phyloP scores from a whole-genome alignment of 2,797 vertebrate genomes.

The Rachycentron canadum region DNA sequence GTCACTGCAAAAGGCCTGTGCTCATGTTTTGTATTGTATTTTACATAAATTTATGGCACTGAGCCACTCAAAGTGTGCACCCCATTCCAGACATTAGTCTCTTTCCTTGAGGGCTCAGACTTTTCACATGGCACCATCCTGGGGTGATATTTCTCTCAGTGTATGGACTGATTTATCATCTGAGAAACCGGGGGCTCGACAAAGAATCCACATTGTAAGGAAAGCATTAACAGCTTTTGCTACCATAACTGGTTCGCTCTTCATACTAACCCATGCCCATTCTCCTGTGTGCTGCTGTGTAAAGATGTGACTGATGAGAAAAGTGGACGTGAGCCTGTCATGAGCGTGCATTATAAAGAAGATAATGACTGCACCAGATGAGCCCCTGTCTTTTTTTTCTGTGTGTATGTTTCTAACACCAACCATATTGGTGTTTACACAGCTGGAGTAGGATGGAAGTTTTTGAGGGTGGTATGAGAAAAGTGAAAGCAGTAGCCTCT shows the following conservation, averaged over 20 bases:
- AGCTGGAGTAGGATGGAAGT: constrained; percentile 89
- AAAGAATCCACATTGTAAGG: constrained; percentile 55
- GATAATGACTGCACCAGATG: constrained; percentile 81
- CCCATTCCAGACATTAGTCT: constrained; percentile 1
- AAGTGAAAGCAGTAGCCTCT: constrained; percentile 39
- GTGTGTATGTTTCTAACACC: constrained; percentile 62
- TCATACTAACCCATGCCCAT: constrained; percentile 17
- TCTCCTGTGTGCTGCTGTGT: constrained; percentile 55
- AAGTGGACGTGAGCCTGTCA: constrained; percentile 69
- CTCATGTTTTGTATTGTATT: neutral
- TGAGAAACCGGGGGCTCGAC: constrained; percentile 41
- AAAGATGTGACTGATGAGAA: constrained; percentile 73
- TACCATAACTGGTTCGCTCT: constrained; percentile 47
- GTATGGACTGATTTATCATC: constrained; percentile 61
- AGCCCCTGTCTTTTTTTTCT: constrained; percentile 49
- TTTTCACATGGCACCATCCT: constrained; percentile 40
- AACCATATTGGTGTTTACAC: constrained; percentile 69
- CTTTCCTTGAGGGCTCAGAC: constrained; percentile 16
- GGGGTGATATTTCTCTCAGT: constrained; percentile 25
- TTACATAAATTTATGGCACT: constrained; percentile 8
- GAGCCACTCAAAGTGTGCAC: neutral
- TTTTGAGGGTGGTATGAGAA: constrained; percentile 71
- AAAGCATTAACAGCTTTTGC: constrained; percentile 66
- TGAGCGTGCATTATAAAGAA: constrained; percentile 72
- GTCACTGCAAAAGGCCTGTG: neutral